Conservation (phyloP, 2,797 vertebrate genomes). For the Spondyliosoma cantharus region DNA sequence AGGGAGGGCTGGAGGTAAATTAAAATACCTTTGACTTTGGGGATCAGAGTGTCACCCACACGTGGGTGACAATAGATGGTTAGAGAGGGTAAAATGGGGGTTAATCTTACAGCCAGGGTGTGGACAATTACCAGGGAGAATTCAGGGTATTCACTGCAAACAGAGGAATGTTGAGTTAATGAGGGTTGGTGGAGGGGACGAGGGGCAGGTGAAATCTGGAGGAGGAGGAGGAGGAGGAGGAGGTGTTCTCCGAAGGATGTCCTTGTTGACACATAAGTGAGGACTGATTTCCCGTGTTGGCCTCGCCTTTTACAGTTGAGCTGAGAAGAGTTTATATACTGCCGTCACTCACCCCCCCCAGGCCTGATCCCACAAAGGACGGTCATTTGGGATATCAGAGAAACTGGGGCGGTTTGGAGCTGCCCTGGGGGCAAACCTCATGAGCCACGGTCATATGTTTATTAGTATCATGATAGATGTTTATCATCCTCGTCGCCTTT, state of each 20-base stretch:
- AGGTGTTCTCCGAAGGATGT: slow-evolving; percentile 70
- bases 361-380: slow-evolving; percentile 53
- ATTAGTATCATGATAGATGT: slow-evolving; percentile 61
- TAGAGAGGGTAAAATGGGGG: slow-evolving; percentile 35
- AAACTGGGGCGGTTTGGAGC: slow-evolving; percentile 36
- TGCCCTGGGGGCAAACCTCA: slow-evolving; percentile 23
- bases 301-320: slow-evolving; percentile 46
- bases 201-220: slow-evolving; percentile 53
- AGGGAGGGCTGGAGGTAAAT: slow-evolving; percentile 47
- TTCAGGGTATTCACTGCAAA: slow-evolving; percentile 59
- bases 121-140: slow-evolving; percentile 58
- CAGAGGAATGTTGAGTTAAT: slow-evolving; percentile 73
- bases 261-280: slow-evolving; percentile 77
- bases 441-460: slow-evolving; percentile 36
- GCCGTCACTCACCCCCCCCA: slow-evolving; percentile 18
- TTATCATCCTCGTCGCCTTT: slow-evolving; percentile 67
- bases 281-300: slow-evolving; percentile 67
- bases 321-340: slow-evolving; percentile 29
- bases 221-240: slow-evolving; percentile 28
- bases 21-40: slow-evolving; percentile 53
- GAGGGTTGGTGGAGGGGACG: slow-evolving; percentile 34
- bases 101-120: slow-evolving; percentile 53
- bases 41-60: slow-evolving; percentile 71
- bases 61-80: slow-evolving; percentile 62
- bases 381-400: slow-evolving; percentile 67